Evolutionary conservation across 2,797 vertebrate genomes (phyloP).

Genomic region (Philypnodon macrostomus): DNA sequence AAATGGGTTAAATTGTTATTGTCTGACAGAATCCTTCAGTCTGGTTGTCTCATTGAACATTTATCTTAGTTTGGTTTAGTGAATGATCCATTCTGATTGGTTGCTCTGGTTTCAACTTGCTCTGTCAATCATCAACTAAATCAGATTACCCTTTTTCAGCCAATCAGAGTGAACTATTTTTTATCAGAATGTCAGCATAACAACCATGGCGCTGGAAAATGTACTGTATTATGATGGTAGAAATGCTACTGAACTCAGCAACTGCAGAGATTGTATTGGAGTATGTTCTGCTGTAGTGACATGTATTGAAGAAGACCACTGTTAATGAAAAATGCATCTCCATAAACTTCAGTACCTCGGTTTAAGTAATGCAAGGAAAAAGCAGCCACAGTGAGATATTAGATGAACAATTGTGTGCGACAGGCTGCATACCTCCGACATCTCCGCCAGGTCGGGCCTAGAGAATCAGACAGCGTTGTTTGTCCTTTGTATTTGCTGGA

Average conservation of each 20-base stretch:
- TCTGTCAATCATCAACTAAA: too few species aligned
- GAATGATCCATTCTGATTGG: too few species aligned
- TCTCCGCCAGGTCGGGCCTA: constrained; percentile 2
- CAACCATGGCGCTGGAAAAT: not conserved
- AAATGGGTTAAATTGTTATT: too few species aligned
- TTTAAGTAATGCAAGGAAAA: not conserved
- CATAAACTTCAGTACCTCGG: constrained; percentile 4
- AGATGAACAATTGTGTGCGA: constrained; percentile 11
- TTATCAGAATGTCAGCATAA: not conserved
- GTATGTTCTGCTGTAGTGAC: not conserved
- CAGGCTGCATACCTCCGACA: constrained; percentile 11
- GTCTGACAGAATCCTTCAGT: too few species aligned
- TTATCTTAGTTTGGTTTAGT: too few species aligned
- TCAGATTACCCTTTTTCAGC: too few species aligned
- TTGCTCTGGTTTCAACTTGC: too few species aligned
- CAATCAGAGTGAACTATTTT: too few species aligned
- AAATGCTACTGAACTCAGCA: not conserved
- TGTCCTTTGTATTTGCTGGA: constrained; percentile 11
- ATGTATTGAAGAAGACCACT: constrained; percentile 6
- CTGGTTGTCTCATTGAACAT: too few species aligned
- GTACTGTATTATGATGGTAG: not conserved
- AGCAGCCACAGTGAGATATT: constrained; percentile 10
- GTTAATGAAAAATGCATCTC: constrained; percentile 11
- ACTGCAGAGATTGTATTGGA: not conserved
- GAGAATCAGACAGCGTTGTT: constrained; percentile 5